These are phyloP conservation scores for Lanius collurio DNA, from an alignment of 2,113 vertebrate genomes.

Conservation along the genomic window DNA sequence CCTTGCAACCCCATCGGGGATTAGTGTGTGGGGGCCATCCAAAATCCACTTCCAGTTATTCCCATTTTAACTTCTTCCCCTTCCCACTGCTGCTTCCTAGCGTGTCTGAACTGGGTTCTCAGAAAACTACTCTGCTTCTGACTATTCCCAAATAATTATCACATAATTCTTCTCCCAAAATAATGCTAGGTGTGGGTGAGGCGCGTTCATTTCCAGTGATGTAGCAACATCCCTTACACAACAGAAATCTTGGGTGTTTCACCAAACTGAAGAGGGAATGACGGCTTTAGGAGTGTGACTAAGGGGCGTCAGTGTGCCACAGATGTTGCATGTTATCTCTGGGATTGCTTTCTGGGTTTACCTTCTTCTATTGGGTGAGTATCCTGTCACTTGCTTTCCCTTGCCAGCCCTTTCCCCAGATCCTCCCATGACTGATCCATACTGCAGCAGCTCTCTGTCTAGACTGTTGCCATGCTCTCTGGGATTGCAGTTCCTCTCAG, in stretches of 20 bases:
- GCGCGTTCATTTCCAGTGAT: neutral
- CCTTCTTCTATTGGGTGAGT: neutral
- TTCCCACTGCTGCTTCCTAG: neutral
- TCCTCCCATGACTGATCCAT: neutral
- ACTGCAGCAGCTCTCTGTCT: neutral
- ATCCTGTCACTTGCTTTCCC: neutral
- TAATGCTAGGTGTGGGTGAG: constrained; percentile 45
- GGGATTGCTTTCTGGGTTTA: neutral
- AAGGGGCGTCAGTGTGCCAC: neutral
- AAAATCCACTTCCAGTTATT: neutral
- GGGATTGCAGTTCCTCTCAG: neutral
- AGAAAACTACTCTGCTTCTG: constrained; percentile 10
- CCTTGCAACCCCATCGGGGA: neutral
- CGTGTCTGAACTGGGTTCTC: constrained; percentile 24
- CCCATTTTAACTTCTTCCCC: neutral
- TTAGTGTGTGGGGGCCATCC: neutral
- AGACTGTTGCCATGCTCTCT: neutral
- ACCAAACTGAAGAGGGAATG: neutral
- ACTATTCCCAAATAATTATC: constrained; percentile 43
- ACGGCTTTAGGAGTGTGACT: neutral
- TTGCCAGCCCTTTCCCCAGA: neutral
- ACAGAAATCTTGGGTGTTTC: constrained; percentile 23
- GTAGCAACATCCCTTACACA: constrained; percentile 52
- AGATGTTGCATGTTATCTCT: neutral
- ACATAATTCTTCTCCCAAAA: constrained; percentile 34